Base-by-base conservation (phyloP, 1,140 invertebrate species). In the Lamellibrachia luymesi region DNA sequence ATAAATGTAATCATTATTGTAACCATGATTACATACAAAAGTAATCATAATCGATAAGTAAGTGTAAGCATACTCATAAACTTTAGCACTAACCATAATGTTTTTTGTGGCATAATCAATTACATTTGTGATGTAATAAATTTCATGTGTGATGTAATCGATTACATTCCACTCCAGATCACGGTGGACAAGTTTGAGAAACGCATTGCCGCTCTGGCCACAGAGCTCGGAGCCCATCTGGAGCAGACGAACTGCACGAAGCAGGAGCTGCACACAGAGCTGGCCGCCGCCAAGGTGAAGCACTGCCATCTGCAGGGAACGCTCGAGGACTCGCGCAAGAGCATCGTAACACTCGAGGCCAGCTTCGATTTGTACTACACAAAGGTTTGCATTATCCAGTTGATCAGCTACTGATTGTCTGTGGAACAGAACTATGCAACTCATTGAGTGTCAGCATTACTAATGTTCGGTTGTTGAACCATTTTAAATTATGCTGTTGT, bases 121-220 rank as follows among this genome's bases (percentile, higher is more conserved):
- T 38, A 38, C 38, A 38, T 38, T 38, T 38, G 38, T 38, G 38
- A 38, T 38, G 38, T 38, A 38, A 38, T 38, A 38, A 38, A 38
- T 38, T 38, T 38, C 38, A 38, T 38, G 38, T 38, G 38, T 38
- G 38, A 1, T 38, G 38, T 38, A 38, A 38, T 38, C 38, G 38
- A 38, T 38, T 38, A 38, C 38, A 38, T 38, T 80, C 17, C 13
- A 4, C 64, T 22, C 8, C 13, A 80, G 64, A 22, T 80, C 13
- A 80, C 13, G 7, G 64, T 80, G 10, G 91, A 91, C 17, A 91
- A 91, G 91, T 91, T 91, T 49, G 91, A 91, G 91, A 51, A 13
- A 17, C 91, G 51, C 10, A 50, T 49, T 91, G 51, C 49, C 1
- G 91, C 49, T 2, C 91, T 91, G 13, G 91, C 49, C 2, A 51